These are phyloP conservation scores for Gallinago media DNA, from an alignment of 2,113 vertebrate species.

Conservation along the genomic window DNA sequence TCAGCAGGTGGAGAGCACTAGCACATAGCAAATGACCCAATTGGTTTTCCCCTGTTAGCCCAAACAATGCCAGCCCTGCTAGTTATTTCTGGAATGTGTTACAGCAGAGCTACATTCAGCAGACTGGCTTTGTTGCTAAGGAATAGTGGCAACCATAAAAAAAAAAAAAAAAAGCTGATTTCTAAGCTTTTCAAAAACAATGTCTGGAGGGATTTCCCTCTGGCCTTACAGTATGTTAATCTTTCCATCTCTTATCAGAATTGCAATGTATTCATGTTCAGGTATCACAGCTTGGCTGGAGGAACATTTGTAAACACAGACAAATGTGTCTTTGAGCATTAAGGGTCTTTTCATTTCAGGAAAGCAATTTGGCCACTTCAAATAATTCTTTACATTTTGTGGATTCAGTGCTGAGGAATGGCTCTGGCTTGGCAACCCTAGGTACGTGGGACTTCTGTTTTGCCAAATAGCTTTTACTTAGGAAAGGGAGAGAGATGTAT, in stretches of 20 bases:
- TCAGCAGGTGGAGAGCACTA: slow-evolving; percentile 9
- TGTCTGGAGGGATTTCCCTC: slow-evolving; percentile 55
- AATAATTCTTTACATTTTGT: not conserved
- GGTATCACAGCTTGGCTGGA: not conserved
- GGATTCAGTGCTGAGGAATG: not conserved
- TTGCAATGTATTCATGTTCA: not conserved
- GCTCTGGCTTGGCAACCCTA: not conserved
- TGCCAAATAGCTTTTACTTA: not conserved
- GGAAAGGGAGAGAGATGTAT: not conserved
- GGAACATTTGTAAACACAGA: slow-evolving; percentile 29
- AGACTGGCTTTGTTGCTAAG: slow-evolving; percentile 60
- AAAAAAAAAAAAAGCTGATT: slow-evolving; percentile 10
- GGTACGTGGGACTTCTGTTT: not conserved
- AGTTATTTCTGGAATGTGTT: slow-evolving; percentile 56
- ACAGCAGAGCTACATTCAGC: not conserved
- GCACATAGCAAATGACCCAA: not conserved
- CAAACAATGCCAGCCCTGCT: not conserved
- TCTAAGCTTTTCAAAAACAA: slow-evolving; percentile 36
- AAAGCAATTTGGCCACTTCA: not conserved
- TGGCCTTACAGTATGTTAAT: not conserved
- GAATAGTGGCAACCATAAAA: slow-evolving; percentile 19
- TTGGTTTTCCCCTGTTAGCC: not conserved
- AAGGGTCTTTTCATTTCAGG: not conserved
- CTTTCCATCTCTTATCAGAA: slow-evolving; percentile 18
- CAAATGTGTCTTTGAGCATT: not conserved